phyloP scores from a whole-genome alignment of 2,888 invertebrate species.

The Slavum lentiscoides region DNA sequence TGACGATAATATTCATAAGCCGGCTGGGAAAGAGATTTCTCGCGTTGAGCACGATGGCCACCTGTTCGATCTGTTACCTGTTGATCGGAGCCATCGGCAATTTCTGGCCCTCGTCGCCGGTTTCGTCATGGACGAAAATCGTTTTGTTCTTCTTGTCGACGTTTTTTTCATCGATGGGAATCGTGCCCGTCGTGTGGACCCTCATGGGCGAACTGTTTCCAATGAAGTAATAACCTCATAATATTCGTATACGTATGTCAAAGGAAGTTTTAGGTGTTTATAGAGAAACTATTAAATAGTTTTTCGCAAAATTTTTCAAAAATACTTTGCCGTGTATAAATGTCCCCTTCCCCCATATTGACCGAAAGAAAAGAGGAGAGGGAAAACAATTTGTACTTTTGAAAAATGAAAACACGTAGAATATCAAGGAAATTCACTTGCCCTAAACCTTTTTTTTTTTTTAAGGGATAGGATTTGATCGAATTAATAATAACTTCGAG shows the following conservation, averaged over 20 bases:
- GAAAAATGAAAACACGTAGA: no score
- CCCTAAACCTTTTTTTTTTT: no score
- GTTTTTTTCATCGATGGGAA: constrained; percentile 31
- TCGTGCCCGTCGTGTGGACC: constrained; percentile 20
- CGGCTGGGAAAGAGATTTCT: constrained; percentile 32
- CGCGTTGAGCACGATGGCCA: constrained; percentile 16
- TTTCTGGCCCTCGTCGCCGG: background rate
- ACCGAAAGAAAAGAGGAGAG: no score
- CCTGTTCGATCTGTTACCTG: constrained; percentile 27
- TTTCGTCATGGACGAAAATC: constrained; percentile 16
- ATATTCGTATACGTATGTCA: background rate
- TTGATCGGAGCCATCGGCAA: constrained; percentile 15
- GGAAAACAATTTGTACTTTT: no score
- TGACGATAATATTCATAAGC: constrained; percentile 13
- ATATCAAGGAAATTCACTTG: no score
- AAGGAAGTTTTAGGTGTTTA: no score
- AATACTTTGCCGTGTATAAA: no score
- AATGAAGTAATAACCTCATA: constrained; percentile 18
- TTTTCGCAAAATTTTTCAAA: no score
- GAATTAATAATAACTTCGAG: no score
- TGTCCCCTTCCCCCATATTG: no score
- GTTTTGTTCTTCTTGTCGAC: constrained; percentile 25
- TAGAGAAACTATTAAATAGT: no score
- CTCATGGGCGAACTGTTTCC: constrained; percentile 37
- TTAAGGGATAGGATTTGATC: no score